Base-by-base conservation (phyloP, 53 echinoderm and acorn worm species). In the Henricia sp. region DNA sequence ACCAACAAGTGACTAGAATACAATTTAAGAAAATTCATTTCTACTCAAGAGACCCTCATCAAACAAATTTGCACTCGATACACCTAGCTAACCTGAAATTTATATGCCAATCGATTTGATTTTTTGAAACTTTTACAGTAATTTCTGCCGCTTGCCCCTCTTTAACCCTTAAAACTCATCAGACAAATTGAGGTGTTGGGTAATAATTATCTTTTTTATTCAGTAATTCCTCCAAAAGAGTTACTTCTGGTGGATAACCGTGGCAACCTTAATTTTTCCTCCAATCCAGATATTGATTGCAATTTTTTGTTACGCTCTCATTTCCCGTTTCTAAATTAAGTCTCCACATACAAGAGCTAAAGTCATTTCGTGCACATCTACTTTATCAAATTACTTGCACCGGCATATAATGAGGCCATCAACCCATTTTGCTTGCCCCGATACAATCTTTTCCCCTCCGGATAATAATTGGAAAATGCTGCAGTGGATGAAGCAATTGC, bases 401-500 rank as follows among this genome's bases (percentile, higher is more conserved):
- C 63, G 46, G 62, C 80, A 62, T 25, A 42, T 62, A 80, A 80
- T 80, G 63, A 80, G 46, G 62, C 64, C 63, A 48, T 80, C 62
- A 64, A 64, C 80, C 63, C 80, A 80, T 64, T 80, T 34, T 19
- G 44, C 40, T 32, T 23, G 26, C 26, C 60, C 43, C 41, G 24
- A 41, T 60, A 59, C 77, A 60, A 77, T 77, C 77, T 25, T 50
- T 38, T 25, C 17, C 36, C 74, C 73, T 13, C 27, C 23, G 24
- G 40, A 39, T 40, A 13, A 80, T 64, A 80, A 80, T 80, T 80
- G 80, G 80, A 80, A 62, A 80, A 52, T 62, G 27, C 53, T 44
- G 32, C 46, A 44, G 41, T 65, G 39, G n/a, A n/a, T n/a, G 27
- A 46, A 88, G 68, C 67, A 68, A 82, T 88, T 88, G 71, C 71